Evolutionary conservation across 2,888 invertebrate species (phyloP).

Genomic region (Tolmerus cingulatus): DNA sequence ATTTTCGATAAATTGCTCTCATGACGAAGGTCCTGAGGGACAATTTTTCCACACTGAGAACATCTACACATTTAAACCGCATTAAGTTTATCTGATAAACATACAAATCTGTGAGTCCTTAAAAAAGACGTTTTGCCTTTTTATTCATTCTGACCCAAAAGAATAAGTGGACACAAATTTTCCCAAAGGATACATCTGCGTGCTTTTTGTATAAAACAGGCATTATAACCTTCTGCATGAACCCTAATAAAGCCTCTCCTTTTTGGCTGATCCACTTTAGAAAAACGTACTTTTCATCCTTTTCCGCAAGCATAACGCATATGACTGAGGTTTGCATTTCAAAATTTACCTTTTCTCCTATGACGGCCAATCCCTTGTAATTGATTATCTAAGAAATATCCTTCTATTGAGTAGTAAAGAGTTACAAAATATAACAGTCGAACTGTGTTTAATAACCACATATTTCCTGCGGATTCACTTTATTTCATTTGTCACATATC

Average conservation of each 20-base stretch:
- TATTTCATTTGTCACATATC: slow-evolving; percentile 31
- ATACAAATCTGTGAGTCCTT: neutral
- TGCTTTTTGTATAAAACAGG: neutral
- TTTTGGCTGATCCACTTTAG: neutral
- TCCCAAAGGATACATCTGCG: neutral
- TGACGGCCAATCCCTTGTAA: slow-evolving; percentile 48
- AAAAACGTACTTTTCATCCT: neutral
- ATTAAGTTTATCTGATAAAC: neutral
- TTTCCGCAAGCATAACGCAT: neutral
- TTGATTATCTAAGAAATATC: slow-evolving; percentile 51
- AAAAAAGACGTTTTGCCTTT: neutral
- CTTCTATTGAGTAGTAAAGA: slow-evolving; percentile 49
- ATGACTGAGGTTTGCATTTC: neutral
- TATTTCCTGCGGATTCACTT: slow-evolving; percentile 5
- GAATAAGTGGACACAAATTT: neutral
- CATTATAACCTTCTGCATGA: neutral
- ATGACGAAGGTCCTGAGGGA: neutral
- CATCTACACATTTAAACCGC: neutral
- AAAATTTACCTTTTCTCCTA: slow-evolving; percentile 48
- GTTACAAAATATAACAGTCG: slow-evolving; percentile 48
- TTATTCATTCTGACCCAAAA: neutral
- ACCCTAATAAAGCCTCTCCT: neutral
- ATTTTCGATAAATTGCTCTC: neutral
- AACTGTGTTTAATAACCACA: slow-evolving; percentile 49
- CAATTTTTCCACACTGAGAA: neutral